Percentiles rank a stretch among this genome's conserved stretches.
Evolutionary conservation across 2,888 invertebrate genomes (phyloP).

Genomic region (Calliopum simillimum): DNA sequence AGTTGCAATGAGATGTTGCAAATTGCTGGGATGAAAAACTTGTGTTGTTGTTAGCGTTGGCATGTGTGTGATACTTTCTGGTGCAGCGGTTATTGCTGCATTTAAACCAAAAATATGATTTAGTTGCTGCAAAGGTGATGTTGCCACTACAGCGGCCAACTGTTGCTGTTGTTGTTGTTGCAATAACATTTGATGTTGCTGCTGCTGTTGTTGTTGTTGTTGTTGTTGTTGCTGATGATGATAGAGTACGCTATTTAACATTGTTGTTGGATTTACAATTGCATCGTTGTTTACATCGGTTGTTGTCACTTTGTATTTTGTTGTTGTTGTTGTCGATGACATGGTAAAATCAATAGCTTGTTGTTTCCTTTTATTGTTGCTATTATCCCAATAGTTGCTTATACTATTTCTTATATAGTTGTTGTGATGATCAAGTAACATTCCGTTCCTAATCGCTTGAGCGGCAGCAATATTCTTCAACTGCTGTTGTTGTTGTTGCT

Average conservation of each 20-base stretch:
- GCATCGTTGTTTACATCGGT: slow-evolving; percentile 27
- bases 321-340: slow-evolving; percentile 58
- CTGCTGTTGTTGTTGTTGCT: slow-evolving; percentile 41
- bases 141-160: slow-evolving; percentile 47
- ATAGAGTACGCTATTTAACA: slow-evolving; percentile 43
- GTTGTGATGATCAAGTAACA: slow-evolving; percentile 66
- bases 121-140: slow-evolving; percentile 62
- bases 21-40: slow-evolving; percentile 46
- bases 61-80: slow-evolving; percentile 23
- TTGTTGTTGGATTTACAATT: slow-evolving; percentile 6
- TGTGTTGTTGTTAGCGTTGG: slow-evolving; percentile 35
- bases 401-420: slow-evolving; percentile 58
- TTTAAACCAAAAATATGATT: slow-evolving; percentile 63
- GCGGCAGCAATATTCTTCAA: slow-evolving; percentile 51
- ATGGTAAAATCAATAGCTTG: slow-evolving; percentile 51
- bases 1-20: slow-evolving; percentile 59
- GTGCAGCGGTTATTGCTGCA: slow-evolving; percentile 43
- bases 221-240: slow-evolving; percentile 45
- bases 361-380: slow-evolving; percentile 47
- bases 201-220: slow-evolving; percentile 39
- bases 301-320: slow-evolving; percentile 48
- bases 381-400: slow-evolving; percentile 38
- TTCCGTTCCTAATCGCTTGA: slow-evolving; percentile 58
- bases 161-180: slow-evolving; percentile 51
- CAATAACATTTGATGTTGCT: slow-evolving; percentile 42